phyloP scores from a whole-genome alignment of 1,140 invertebrate species.

The Bombus pascuorum region DNA sequence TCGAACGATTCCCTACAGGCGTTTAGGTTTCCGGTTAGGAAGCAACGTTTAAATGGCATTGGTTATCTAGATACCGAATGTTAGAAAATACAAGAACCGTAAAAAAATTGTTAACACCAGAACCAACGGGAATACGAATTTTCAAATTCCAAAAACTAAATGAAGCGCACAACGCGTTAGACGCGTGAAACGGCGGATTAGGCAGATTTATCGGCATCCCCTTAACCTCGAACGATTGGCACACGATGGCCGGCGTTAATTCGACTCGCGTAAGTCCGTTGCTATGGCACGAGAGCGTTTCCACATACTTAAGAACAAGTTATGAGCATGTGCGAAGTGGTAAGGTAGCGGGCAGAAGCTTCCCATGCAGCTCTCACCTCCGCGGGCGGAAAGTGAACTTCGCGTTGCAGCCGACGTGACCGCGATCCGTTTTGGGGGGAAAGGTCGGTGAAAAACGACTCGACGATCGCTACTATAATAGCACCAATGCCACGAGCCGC shows the following conservation, averaged over 20 bases:
- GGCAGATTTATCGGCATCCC: background rate
- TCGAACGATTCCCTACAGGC: too few relatives aligned
- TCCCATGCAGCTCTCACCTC: slow-evolving; percentile 82
- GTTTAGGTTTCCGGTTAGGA: too few relatives aligned
- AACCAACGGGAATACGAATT: too few relatives aligned
- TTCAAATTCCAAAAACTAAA: too few relatives aligned
- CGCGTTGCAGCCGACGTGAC: slow-evolving; percentile 60
- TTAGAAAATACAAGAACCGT: too few relatives aligned
- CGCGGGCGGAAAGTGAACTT: slow-evolving; percentile 80
- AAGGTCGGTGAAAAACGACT: slow-evolving; percentile 76
- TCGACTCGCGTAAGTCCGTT: slow-evolving; percentile 31
- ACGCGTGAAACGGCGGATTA: background rate
- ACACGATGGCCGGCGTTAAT: slow-evolving; percentile 3
- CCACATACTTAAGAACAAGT: slow-evolving; percentile 58
- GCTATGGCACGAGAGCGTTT: slow-evolving; percentile 49
- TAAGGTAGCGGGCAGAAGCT: slow-evolving; percentile 81
- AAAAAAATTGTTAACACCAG: too few relatives aligned
- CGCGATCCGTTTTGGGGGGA: slow-evolving; percentile 76
- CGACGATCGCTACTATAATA: slow-evolving; percentile 74
- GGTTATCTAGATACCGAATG: too few relatives aligned
- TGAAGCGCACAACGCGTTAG: background rate
- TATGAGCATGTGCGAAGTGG: slow-evolving; percentile 62
- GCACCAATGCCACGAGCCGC: slow-evolving; percentile 77
- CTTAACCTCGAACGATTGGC: slow-evolving; percentile 27
- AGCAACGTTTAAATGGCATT: too few relatives aligned